A percentile compares a stretch with the other conserved stretches of the same genome.
phyloP scores from a whole-genome alignment of 2,888 invertebrate species.

The Plebejus anna region DNA sequence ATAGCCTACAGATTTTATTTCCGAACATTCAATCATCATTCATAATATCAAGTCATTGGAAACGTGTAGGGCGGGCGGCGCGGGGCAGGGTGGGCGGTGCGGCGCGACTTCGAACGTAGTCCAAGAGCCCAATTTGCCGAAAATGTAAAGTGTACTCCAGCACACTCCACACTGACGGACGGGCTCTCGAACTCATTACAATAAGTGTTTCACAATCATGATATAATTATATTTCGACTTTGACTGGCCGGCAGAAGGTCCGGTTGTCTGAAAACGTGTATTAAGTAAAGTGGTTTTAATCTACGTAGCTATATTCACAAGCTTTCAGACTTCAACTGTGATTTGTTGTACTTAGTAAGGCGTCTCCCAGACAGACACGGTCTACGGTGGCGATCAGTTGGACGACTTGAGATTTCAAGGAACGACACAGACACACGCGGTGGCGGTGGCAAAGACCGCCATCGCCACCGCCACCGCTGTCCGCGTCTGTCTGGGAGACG shows the following conservation, averaged over 20 bases:
- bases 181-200: constrained; percentile 13
- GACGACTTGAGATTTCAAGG: too few species aligned
- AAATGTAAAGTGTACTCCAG: constrained; percentile 37
- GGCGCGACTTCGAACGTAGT: constrained; percentile 28
- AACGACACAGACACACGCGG: too few species aligned
- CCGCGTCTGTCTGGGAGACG: too few species aligned
- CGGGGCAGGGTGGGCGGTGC: not conserved
- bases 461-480: too few species aligned
- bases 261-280: not conserved
- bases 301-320: too few species aligned
- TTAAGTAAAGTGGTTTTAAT: not conserved
- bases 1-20: not conserved
- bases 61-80: constrained; percentile 3
- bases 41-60: constrained; percentile 30
- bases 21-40: not conserved
- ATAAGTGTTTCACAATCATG: constrained; percentile 10
- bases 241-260: not conserved
- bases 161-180: constrained; percentile 36
- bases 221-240: not conserved
- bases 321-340: too few species aligned
- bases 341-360: too few species aligned
- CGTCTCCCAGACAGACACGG: too few species aligned
- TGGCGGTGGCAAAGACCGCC: too few species aligned
- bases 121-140: constrained; percentile 40
- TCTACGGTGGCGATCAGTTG: too few species aligned